Conservation (phyloP, 53 echinoderm and acorn worm genomes). For the Patiria pectinifera region DNA sequence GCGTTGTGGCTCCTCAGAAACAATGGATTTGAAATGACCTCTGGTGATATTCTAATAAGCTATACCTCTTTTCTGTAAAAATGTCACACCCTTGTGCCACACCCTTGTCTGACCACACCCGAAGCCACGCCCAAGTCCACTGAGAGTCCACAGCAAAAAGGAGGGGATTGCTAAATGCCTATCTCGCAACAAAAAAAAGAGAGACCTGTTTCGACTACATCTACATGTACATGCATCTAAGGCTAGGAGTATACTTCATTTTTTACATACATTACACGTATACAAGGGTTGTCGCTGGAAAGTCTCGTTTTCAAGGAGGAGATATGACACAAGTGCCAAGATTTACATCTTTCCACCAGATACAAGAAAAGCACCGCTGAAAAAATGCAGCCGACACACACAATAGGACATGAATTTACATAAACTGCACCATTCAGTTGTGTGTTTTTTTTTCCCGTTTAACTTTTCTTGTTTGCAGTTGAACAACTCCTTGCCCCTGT, state of each 20-base stretch:
- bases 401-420: neutral
- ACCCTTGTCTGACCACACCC: neutral
- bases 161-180: no score
- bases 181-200: no score
- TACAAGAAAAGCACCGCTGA: neutral
- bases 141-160: no score
- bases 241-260: neutral
- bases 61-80: neutral
- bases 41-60: no score
- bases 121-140: neutral
- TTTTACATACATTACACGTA: constrained; percentile 12
- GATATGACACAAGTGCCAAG: neutral
- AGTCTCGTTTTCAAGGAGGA: neutral
- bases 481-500: constrained; percentile 37
- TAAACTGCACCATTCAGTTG: constrained; percentile 32
- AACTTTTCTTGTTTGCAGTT: neutral
- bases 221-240: neutral
- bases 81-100: neutral
- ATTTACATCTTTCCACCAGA: neutral
- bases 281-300: neutral
- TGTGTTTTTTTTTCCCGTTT: neutral
- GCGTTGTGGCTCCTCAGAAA: no score
- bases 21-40: no score
- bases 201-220: neutral
- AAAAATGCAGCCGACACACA: constrained; percentile 8